Evolutionary conservation across 2,113 vertebrate genomes (phyloP).

Genomic region (Gavialis gangeticus): DNA sequence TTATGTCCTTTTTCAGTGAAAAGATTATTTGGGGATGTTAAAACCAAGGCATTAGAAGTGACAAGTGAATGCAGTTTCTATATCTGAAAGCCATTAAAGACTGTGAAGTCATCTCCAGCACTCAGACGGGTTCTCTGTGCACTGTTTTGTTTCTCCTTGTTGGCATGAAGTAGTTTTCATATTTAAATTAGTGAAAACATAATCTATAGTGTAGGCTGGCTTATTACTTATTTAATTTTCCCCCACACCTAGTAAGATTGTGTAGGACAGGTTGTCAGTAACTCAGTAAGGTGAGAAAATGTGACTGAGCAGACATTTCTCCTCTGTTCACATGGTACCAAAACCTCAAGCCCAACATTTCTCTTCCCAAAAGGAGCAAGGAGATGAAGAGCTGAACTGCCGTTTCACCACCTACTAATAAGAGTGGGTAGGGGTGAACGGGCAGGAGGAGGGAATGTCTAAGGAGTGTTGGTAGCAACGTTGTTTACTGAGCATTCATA

Average conservation of each 20-base stretch:
- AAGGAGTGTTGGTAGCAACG: background rate
- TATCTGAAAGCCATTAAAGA: conserved; percentile 20
- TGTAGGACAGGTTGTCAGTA: background rate
- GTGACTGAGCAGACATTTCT: background rate
- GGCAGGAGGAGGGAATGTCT: background rate
- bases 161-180: conserved; percentile 18
- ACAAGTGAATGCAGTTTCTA: background rate
- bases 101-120: background rate
- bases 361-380: background rate
- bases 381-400: background rate
- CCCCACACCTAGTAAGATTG: background rate
- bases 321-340: conserved; percentile 8
- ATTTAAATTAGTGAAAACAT: conserved; percentile 32
- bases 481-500: background rate
- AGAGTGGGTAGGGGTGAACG: background rate
- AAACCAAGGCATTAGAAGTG: conserved; percentile 39
- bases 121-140: conserved; percentile 17
- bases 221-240: conserved; percentile 43
- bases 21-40: conserved; percentile 18
- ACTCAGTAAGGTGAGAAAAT: background rate
- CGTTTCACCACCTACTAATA: background rate
- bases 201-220: background rate
- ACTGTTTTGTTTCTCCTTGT: conserved; percentile 1
- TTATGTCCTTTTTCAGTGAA: conserved; percentile 36
- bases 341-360: background rate